Conservation (phyloP, 1,140 invertebrate species). For the Procambarus clarkii region DNA sequence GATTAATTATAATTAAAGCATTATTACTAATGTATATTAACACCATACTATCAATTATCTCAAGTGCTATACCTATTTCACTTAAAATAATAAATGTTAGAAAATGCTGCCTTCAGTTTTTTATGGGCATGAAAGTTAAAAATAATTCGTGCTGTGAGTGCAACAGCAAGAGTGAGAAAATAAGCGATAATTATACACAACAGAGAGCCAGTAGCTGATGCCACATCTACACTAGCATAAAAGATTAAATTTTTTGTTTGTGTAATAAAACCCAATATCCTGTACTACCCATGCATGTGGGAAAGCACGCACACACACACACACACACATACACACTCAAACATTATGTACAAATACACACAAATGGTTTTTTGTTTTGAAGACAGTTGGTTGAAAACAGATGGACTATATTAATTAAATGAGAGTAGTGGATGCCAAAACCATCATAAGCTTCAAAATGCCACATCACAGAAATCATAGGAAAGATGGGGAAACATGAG, state of each 20-base stretch:
- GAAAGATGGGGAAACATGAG: too few species aligned
- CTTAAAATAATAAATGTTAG: conserved; percentile 5
- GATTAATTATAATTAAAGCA: not conserved
- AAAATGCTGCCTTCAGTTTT: not conserved
- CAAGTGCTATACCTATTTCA: conserved; percentile 3
- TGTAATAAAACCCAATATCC: not conserved
- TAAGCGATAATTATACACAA: not conserved
- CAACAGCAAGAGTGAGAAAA: not conserved
- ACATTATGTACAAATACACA: too few species aligned
- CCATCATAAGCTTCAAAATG: too few species aligned
- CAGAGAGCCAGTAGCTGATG: not conserved
- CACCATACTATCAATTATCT: not conserved
- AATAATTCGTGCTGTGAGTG: not conserved
- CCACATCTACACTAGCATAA: not conserved
- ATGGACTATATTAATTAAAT: too few species aligned
- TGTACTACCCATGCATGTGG: not conserved
- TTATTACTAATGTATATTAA: not conserved
- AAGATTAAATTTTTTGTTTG: not conserved
- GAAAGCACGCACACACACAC: not conserved
- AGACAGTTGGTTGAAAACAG: too few species aligned
- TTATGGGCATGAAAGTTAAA: not conserved
- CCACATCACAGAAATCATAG: too few species aligned
- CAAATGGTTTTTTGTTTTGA: too few species aligned
- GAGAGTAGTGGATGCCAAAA: too few species aligned
- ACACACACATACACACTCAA: not conserved